Base-by-base conservation (phyloP, 2,113 vertebrate genomes). In the Cromileptes altivelis region DNA sequence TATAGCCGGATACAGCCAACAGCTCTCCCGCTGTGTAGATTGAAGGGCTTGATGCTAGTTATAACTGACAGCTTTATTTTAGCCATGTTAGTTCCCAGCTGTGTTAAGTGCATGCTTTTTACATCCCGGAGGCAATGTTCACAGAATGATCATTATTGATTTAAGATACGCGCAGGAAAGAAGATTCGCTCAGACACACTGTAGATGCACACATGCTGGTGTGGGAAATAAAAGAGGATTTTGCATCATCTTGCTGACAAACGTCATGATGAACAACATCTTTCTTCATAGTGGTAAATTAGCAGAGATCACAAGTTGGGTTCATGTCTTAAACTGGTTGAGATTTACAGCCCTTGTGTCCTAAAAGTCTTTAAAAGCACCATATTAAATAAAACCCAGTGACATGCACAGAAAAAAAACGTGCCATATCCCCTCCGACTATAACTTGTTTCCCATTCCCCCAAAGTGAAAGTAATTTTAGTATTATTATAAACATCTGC, bases 401-500 rank as follows among this genome's bases (percentile, higher is more conserved):
- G 37, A 88, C 70, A 81, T 52, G 15, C 47, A 69, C 17, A 21
- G 53, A 75, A 80, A 69, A 69, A 80, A 63, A 81, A 78, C 58
- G 37, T 86, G 37, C 58, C 64, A 33, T 52, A 70, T 81, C 68
- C 52, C 64, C 21, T 86, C 4, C 17, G 61, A 57, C 5, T 75
- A 40, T 74, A 53, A 84, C 45, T 72, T 50, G 58, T 85, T 90
- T 84, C 45, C 63, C 52, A 60, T 78, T 75, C 33, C 70, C 67
- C 58, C 56, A 77, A 87, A 91, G 60, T 73, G 57, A 89, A 84
- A 89, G 61, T 76, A 61, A 76, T 86, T 90, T 63, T 57, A 81
- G 75, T 70, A 9, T 89, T 91, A 88, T 91, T 82, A 55, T 81
- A 84, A 89, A 90, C 87, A 93, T 92, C 85, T 92, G 92, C 60